Evolutionary conservation across 1,140 invertebrate genomes (phyloP), one percentile per base, ranked within the genome.

Genomic region (Zaprionus nigranus): DNA sequence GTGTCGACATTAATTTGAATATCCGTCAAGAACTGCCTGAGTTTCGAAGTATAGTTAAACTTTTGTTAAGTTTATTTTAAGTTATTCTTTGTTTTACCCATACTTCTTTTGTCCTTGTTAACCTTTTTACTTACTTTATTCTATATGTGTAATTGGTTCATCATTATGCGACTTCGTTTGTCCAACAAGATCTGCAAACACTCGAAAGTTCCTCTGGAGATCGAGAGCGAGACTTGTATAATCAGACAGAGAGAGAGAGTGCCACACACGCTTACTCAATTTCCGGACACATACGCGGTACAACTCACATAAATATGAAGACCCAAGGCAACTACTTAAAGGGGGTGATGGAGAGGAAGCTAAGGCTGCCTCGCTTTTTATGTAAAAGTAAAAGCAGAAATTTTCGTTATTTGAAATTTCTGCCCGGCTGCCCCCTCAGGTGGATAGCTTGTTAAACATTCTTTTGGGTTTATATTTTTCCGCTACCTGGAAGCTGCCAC

Each of bases 391-490:
- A 85, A 90, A 85, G 81, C 73, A 64, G 75, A 81, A 90, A 85
- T 82, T 76, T 85, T 74, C 40, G 84, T 85, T 88, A 88, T 88
- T 90, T 88, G 85, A 88, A 88, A 85, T 90, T 88, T 88, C 69
- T 79, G 75, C 81, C 83, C 60, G 69, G 71, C 64, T 68, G 58
- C 68, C 71, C 84, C 78, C 78, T 81, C 69, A 79, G 78, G 85
- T 90, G 68, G 85, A 86, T 88, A 79, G 85, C 85, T 88, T 88
- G 85, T 88, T 88, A 88, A 88, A 90, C 85, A 88, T 88, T 88
- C 85, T 90, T 88, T 64, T 67, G 70, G 71, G 58, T 66, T 84
- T 75, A 72, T 62, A 56, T 64, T 57, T 60, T 68, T 60, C 51
- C 17, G n/a, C 28, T 36, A 43, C 61, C 67, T 61, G 46, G 15